These are phyloP conservation scores for Xenus cinereus DNA, from an alignment of 2,113 vertebrate species.

Conservation along the genomic window DNA sequence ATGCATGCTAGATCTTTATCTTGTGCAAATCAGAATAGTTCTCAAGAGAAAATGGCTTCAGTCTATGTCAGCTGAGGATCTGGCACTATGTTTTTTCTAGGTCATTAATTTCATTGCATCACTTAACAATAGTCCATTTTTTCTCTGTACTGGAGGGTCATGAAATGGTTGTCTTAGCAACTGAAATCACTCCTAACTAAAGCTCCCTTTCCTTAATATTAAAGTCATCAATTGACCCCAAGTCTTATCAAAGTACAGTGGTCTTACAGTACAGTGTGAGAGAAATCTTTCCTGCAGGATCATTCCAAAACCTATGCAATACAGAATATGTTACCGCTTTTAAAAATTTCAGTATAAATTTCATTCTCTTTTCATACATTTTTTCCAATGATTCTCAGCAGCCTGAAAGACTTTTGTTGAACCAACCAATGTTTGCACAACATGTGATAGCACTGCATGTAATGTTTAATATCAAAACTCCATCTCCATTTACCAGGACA, in stretches of 20 bases:
- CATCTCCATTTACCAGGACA: background rate
- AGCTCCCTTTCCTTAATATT: background rate
- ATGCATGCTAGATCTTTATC: background rate
- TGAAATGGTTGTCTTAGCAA: conserved; percentile 28
- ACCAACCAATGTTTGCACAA: background rate
- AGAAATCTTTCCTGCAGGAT: background rate
- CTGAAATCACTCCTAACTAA: background rate
- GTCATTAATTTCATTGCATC: background rate
- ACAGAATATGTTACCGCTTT: background rate
- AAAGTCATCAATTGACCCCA: background rate
- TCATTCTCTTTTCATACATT: background rate
- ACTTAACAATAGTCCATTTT: background rate
- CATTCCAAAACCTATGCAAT: background rate
- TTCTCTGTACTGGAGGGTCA: background rate
- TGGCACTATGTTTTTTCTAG: background rate
- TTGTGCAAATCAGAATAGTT: background rate
- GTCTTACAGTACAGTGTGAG: background rate
- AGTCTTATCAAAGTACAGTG: background rate
- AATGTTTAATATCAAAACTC: background rate
- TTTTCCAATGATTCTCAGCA: background rate
- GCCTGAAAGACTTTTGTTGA: background rate
- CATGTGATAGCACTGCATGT: background rate
- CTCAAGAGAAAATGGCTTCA: background rate
- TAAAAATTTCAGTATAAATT: background rate
- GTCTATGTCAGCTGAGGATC: background rate